Evolutionary conservation across 37 sponge, comb jelly and placozoan genomes (phyloP).

Genomic region (Hexactinellida sp.): DNA sequence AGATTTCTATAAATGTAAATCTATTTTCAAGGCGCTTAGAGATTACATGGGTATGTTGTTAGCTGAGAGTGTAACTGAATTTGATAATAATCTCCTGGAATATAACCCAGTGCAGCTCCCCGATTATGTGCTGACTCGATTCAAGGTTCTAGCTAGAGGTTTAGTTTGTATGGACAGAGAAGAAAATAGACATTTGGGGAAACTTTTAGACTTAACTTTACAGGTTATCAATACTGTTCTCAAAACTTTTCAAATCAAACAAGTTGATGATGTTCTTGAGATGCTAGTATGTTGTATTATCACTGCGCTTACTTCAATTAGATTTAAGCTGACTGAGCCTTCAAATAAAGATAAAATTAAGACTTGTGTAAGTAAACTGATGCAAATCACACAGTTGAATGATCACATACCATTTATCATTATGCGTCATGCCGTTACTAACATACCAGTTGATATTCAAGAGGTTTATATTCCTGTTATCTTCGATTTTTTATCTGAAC

Average conservation of each 20-base stretch:
- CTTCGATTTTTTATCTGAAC: neutral
- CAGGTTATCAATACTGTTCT: neutral
- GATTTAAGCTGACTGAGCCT: neutral
- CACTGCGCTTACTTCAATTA: neutral
- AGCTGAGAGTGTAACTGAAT: neutral
- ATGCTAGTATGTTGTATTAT: neutral
- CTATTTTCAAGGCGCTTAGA: neutral
- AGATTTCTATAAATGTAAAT: neutral
- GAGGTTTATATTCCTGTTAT: neutral
- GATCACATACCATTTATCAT: neutral
- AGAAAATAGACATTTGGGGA: neutral
- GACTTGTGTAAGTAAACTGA: neutral
- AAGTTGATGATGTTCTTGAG: neutral
- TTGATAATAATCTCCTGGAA: neutral
- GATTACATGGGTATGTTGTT: neutral
- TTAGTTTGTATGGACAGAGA: constrained; percentile 15
- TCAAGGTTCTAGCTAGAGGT: neutral
- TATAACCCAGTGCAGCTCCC: neutral
- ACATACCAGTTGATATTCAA: neutral
- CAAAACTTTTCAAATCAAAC: neutral
- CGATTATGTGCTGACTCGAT: neutral
- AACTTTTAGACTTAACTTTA: neutral
- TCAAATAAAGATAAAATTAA: neutral
- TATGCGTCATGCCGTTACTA: neutral
- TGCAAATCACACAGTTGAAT: neutral